A percentile compares a stretch with the other conserved stretches of the same genome.
Conservation (phyloP, 2,797 vertebrate genomes). For the Prionace glauca region DNA sequence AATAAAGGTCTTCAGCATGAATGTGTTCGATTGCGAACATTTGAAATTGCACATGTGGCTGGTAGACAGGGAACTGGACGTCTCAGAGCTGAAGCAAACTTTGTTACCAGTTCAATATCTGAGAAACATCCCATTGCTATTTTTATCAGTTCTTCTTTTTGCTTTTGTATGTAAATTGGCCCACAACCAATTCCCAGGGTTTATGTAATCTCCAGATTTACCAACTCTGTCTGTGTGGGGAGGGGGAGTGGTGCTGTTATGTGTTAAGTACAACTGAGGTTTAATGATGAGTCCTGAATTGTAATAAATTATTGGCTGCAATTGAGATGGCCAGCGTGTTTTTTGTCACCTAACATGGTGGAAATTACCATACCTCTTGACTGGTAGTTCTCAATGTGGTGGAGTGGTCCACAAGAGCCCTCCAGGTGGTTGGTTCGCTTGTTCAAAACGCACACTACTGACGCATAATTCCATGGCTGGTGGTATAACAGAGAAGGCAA, state of each 20-base stretch:
- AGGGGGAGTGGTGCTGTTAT: not conserved
- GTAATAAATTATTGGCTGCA: not conserved
- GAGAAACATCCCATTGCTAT: not conserved
- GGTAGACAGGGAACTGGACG: too few relatives aligned
- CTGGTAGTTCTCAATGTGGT: not conserved
- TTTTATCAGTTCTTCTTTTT: not conserved
- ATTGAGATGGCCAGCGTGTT: not conserved
- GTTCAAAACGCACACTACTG: not conserved
- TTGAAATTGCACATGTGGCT: not conserved
- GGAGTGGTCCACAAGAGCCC: not conserved
- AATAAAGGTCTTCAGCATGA: not conserved
- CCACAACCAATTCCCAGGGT: not conserved
- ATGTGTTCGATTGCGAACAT: not conserved
- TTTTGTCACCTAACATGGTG: not conserved
- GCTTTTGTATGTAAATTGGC: not conserved
- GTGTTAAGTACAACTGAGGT: not conserved
- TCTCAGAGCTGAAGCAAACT: not conserved
- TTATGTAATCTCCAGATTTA: not conserved
- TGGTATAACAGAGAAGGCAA: not conserved
- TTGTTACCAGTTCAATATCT: not conserved
- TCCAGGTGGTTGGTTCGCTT: not conserved
- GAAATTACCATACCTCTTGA: not conserved
- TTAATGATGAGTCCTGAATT: not conserved
- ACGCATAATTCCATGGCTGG: not conserved
- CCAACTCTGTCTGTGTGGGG: not conserved